A percentile compares a stretch with the other conserved stretches of the same genome.
These are phyloP conservation scores for Gambelia wislizenii DNA, from an alignment of 2,797 vertebrate genomes.

Conservation along the genomic window DNA sequence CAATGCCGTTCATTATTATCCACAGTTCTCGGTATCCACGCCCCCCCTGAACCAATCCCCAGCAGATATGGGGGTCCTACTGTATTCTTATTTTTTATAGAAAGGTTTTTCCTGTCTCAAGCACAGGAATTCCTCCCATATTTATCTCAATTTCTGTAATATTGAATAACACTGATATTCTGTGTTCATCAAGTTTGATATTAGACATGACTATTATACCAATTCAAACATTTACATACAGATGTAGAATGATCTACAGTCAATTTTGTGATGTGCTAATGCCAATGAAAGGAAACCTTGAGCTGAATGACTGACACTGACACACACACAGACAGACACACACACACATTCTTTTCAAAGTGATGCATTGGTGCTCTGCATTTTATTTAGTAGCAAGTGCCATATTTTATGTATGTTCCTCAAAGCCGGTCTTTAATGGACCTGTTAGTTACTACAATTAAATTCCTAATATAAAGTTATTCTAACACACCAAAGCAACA, in stretches of 20 bases:
- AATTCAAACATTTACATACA: background rate
- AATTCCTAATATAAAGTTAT: background rate
- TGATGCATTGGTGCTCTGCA: background rate
- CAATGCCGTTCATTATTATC: too few species aligned
- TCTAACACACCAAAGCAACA: slow-evolving; percentile 32
- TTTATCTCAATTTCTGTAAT: background rate
- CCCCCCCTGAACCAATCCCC: too few species aligned
- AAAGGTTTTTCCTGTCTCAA: background rate
- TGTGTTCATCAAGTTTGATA: background rate
- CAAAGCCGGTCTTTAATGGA: background rate
- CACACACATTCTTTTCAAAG: background rate
- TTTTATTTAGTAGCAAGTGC: background rate
- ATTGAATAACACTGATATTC: background rate
- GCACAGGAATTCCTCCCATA: background rate
- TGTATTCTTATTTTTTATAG: too few species aligned
- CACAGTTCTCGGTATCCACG: too few species aligned
- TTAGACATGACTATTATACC: background rate
- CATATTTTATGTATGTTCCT: background rate
- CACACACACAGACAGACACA: too few species aligned
- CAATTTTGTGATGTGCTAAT: background rate
- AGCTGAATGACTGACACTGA: background rate
- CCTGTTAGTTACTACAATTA: background rate
- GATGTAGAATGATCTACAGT: background rate
- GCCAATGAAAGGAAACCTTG: background rate
- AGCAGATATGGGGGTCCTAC: too few species aligned